These are phyloP conservation scores for Synodontis membranacea DNA, from an alignment of 2,113 vertebrate species.

Conservation along the genomic window DNA sequence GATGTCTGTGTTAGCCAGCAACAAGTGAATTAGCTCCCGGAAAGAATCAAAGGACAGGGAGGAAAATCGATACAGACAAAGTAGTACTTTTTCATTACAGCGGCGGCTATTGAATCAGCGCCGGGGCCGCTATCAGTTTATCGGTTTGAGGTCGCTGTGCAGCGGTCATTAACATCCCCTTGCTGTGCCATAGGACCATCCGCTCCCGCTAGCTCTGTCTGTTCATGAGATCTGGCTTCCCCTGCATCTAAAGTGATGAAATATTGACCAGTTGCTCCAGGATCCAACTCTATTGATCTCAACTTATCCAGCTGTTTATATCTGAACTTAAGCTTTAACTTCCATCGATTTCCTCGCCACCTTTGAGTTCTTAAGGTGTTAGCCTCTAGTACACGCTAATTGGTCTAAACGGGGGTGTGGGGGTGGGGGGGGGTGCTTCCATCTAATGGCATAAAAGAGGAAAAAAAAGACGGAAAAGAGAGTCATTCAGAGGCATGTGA, in stretches of 20 bases:
- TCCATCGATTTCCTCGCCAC: slow-evolving; percentile 72
- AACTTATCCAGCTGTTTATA: slow-evolving; percentile 81
- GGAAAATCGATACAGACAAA: slow-evolving; percentile 70
- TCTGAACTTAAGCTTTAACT: slow-evolving; percentile 80
- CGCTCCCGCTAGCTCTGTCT: slow-evolving; percentile 40
- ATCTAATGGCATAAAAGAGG: neutral
- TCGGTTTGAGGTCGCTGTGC: slow-evolving; percentile 61
- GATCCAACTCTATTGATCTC: slow-evolving; percentile 76
- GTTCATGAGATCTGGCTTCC: slow-evolving; percentile 41
- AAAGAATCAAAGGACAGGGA: slow-evolving; percentile 56
- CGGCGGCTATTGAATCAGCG: slow-evolving; percentile 62
- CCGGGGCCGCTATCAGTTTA: slow-evolving; percentile 65
- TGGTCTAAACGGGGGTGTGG: slow-evolving; percentile 66
- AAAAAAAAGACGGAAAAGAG: neutral
- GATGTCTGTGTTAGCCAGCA: slow-evolving; percentile 57
- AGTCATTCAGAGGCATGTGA: neutral
- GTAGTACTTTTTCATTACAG: slow-evolving; percentile 63
- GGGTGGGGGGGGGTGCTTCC: neutral
- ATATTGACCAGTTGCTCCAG: slow-evolving; percentile 77
- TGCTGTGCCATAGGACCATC: slow-evolving; percentile 56
- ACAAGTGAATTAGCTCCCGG: slow-evolving; percentile 58
- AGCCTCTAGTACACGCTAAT: slow-evolving; percentile 71
- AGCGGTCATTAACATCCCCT: slow-evolving; percentile 56
- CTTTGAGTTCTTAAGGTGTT: slow-evolving; percentile 70
- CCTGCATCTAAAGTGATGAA: slow-evolving; percentile 62